phyloP scores from a whole-genome alignment of 2,797 vertebrate genomes.

The Parauchenoglanis ngamensis region DNA sequence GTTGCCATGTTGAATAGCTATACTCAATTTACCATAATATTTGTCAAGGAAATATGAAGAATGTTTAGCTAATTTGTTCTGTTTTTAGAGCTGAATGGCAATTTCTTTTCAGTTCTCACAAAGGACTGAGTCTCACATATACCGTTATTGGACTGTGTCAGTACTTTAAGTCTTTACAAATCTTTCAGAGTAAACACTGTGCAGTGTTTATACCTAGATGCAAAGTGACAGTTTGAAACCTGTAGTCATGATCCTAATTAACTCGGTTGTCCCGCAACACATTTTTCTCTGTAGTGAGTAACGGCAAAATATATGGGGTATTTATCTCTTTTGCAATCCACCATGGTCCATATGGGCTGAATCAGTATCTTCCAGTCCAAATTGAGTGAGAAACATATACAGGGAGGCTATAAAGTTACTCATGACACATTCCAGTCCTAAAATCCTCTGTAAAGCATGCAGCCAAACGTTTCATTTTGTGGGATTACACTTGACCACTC shows the following conservation, averaged over 20 bases:
- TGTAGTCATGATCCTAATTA: constrained; percentile 38
- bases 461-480: constrained; percentile 55
- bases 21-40: constrained; percentile 40
- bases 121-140: not conserved
- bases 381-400: constrained; percentile 58
- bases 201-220: not conserved
- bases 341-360: constrained; percentile 53
- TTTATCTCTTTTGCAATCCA: constrained; percentile 48
- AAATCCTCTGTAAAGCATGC: constrained; percentile 51
- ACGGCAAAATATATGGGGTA: constrained; percentile 30
- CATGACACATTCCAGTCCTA: constrained; percentile 56
- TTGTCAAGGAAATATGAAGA: constrained; percentile 38
- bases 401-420: constrained; percentile 57
- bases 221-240: constrained; percentile 25
- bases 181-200: not conserved
- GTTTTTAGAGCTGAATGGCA: constrained; percentile 14
- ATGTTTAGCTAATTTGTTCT: constrained; percentile 17
- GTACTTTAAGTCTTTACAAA: not conserved
- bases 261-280: constrained; percentile 30
- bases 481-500: constrained; percentile 50
- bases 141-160: not conserved
- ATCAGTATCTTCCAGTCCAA: constrained; percentile 52
- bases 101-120: not conserved
- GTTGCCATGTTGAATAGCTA: constrained; percentile 44
- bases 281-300: constrained; percentile 35